Conservation (phyloP, 64 coral and sea anemone species). For the Pachyseris speciosa region DNA sequence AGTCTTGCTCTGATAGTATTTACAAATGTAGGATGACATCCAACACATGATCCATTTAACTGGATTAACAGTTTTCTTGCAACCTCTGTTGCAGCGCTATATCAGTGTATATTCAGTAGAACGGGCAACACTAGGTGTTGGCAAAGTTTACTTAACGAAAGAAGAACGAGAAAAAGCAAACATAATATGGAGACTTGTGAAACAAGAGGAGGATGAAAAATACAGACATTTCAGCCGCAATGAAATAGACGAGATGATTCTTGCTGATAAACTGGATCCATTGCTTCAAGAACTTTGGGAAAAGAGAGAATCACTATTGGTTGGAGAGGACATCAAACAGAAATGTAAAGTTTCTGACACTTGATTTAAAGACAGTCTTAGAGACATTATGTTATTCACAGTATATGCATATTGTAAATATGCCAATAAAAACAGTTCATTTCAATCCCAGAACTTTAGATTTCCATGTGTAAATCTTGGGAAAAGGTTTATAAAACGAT, state of each 20-base stretch:
- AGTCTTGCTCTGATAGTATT: no score
- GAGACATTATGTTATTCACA: not conserved
- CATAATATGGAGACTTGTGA: conserved; percentile 74
- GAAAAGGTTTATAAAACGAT: no score
- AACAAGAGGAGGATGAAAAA: conserved; percentile 17
- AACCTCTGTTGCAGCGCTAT: conserved; percentile 41
- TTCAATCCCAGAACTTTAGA: no score
- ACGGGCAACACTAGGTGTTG: conserved; percentile 64
- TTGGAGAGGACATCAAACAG: conserved; percentile 24
- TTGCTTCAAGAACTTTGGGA: conserved; percentile 71
- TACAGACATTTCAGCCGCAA: conserved; percentile 74
- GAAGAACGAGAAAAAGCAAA: conserved; percentile 71
- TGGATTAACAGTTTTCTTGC: not conserved
- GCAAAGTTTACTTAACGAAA: conserved; percentile 66
- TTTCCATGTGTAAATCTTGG: no score
- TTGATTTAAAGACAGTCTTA: not conserved
- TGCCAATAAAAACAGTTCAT: no score
- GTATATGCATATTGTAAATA: no score
- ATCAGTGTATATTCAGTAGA: conserved; percentile 80
- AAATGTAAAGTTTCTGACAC: conserved; percentile 68
- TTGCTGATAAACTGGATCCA: conserved; percentile 59
- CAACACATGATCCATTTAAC: no score
- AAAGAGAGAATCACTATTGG: conserved; percentile 30
- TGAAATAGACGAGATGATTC: conserved; percentile 87
- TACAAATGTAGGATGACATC: no score